Evolutionary conservation across 1,140 invertebrate species (phyloP).

Genomic region (Cydia strobilella): DNA sequence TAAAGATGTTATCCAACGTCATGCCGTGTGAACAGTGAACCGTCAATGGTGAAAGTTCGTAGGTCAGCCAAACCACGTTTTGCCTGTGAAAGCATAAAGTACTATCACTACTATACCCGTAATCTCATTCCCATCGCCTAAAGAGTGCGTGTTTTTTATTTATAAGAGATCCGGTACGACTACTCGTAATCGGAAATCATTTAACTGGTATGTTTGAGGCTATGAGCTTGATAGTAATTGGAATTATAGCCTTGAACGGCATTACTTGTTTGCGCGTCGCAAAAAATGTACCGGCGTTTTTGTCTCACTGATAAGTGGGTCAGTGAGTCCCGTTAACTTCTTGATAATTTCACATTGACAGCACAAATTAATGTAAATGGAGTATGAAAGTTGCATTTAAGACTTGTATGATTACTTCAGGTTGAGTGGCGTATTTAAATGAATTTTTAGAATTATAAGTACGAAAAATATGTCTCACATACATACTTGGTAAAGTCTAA

Average conservation of each 20-base stretch:
- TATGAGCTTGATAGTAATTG: neutral
- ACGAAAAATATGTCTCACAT: no score
- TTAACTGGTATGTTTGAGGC: neutral
- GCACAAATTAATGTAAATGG: constrained; percentile 15
- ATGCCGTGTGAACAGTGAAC: neutral
- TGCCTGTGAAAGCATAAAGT: constrained; percentile 4
- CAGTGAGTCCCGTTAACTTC: constrained; percentile 24
- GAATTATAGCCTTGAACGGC: neutral
- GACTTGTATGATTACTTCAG: neutral
- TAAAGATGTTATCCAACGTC: neutral
- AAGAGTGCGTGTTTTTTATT: neutral
- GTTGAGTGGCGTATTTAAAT: neutral
- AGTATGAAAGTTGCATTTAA: constrained; percentile 2
- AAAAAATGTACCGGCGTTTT: constrained; percentile 14
- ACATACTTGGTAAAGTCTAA: no score
- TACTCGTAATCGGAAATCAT: neutral
- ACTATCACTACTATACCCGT: constrained; percentile 7
- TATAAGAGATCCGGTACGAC: neutral
- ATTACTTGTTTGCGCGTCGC: neutral
- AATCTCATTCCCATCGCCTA: neutral
- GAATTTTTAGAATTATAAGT: no score
- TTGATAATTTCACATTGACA: constrained; percentile 12
- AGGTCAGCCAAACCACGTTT: neutral
- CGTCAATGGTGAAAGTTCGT: constrained; percentile 9
- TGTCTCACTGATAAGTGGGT: constrained; percentile 12